These are phyloP conservation scores for Arremon aurantiirostris DNA, from an alignment of 2,797 vertebrate genomes.

Conservation along the genomic window DNA sequence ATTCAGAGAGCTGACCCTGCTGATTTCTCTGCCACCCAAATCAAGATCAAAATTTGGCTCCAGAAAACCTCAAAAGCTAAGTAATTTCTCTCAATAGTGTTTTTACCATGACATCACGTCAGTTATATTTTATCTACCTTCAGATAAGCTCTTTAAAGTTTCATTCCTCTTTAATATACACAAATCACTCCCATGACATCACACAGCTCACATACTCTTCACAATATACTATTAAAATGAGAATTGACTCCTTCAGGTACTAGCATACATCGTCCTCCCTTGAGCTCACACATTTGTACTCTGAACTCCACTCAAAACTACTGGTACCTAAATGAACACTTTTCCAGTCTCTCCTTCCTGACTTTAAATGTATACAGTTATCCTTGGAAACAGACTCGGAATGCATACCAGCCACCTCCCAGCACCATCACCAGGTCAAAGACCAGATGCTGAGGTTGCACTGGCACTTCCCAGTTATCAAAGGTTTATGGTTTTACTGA, in stretches of 20 bases:
- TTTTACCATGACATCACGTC: neutral
- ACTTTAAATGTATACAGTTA: neutral
- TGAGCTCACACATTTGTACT: neutral
- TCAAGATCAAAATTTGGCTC: neutral
- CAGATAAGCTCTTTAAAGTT: neutral
- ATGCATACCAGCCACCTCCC: neutral
- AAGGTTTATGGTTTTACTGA: neutral
- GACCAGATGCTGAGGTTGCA: conserved; percentile 27
- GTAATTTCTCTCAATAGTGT: neutral
- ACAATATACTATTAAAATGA: neutral
- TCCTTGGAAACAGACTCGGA: neutral
- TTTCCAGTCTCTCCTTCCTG: neutral
- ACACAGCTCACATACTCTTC: neutral
- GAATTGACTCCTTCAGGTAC: neutral
- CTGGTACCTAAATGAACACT: neutral
- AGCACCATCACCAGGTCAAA: neutral
- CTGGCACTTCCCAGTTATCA: neutral
- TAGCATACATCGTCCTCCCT: neutral
- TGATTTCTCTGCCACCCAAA: neutral
- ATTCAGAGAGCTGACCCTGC: neutral
- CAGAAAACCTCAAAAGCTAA: neutral
- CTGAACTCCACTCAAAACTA: neutral
- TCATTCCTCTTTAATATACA: neutral
- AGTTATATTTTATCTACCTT: neutral
- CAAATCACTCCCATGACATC: neutral